Percentiles rank a stretch among this genome's conserved stretches.
phyloP scores from a whole-genome alignment of 2,888 invertebrate species.

The Theodoxus fluviatilis region DNA sequence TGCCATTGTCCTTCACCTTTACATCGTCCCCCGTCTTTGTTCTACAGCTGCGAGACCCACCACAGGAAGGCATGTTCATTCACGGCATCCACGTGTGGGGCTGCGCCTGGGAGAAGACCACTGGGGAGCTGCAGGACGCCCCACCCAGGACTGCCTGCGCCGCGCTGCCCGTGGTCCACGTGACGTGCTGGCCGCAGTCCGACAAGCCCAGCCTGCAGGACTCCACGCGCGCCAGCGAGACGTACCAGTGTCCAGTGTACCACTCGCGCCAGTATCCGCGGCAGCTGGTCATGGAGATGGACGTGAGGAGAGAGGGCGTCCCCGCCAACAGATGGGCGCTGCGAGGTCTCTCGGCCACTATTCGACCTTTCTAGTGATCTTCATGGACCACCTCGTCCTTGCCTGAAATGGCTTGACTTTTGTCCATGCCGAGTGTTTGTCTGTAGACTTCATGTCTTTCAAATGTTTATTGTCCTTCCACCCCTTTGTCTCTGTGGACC shows the following conservation, averaged over 20 bases:
- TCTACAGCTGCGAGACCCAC: conserved; percentile 63
- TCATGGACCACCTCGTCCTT: too few species aligned
- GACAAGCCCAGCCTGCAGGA: conserved; percentile 59
- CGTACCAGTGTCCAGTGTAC: conserved; percentile 63
- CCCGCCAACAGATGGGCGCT: conserved; percentile 62
- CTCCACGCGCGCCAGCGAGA: conserved; percentile 50
- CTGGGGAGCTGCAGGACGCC: conserved; percentile 61
- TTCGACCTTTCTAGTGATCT: conserved; percentile 63
- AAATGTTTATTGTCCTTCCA: too few species aligned
- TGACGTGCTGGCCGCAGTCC: conserved; percentile 59
- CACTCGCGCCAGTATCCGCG: conserved; percentile 52
- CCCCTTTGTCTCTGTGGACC: neutral
- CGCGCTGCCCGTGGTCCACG: conserved; percentile 62
- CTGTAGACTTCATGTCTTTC: too few species aligned
- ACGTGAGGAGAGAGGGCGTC: conserved; percentile 57
- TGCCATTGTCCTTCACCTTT: too few species aligned
- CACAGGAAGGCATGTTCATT: conserved; percentile 65
- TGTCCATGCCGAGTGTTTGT: too few species aligned
- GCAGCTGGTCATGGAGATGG: conserved; percentile 60
- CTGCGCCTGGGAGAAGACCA: conserved; percentile 65
- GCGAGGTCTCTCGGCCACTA: conserved; percentile 61
- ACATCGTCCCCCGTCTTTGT: too few species aligned
- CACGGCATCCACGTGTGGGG: conserved; percentile 66
- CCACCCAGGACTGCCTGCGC: conserved; percentile 57
- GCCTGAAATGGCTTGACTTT: too few species aligned